Base-by-base conservation (phyloP, 2,113 vertebrate genomes). In the Antechinus flavipes region DNA sequence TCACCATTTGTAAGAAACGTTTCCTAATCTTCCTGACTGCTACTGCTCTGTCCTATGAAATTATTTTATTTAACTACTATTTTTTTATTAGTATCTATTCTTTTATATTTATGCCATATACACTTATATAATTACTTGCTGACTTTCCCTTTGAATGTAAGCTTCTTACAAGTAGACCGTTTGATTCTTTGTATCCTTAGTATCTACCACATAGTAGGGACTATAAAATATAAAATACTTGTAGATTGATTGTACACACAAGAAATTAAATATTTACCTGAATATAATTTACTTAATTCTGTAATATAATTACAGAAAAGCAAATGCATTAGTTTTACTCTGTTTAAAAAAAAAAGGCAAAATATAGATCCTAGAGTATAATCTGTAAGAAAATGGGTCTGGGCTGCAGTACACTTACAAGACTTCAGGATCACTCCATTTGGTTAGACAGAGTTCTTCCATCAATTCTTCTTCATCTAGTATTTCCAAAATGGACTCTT, bases 391-490 rank as follows among this genome's bases (percentile, higher is more conserved):
- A 35, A 25, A 54, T 2, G 46, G 52, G 4, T 84, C n/a, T 84
- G 90, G 46, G 47, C 25, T 27, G 10, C 25, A 0, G 10, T 27
- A 97, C 96, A 99, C 99, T 98, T 99, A 99, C 99, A 99, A 99
- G 96, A 99, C 98, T 96, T 98, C 98, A 0, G 99, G 99, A 96
- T 99, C 99, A 5, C 98, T 99, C 99, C 99, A 99, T 97, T 99
- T 99, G 92, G 99, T 99, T 0, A 99, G 98, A 95, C 99, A 99
- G 58, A 99, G 98, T 92, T 99, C 99, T 98, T 99, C 99, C 96
- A 99, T 99, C 54, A 99, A 97, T 97, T 99, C 99, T 55, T 99
- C 99, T 94, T 99, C 99, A 98, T 99, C 99, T 97, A 99, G 98
- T 95, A 99, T 99, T 98, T 99, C 99, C 98, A 99, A 97, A 97